Evolutionary conservation across 2,888 invertebrate genomes (phyloP).

Genomic region (Machimus atricapillus): DNA sequence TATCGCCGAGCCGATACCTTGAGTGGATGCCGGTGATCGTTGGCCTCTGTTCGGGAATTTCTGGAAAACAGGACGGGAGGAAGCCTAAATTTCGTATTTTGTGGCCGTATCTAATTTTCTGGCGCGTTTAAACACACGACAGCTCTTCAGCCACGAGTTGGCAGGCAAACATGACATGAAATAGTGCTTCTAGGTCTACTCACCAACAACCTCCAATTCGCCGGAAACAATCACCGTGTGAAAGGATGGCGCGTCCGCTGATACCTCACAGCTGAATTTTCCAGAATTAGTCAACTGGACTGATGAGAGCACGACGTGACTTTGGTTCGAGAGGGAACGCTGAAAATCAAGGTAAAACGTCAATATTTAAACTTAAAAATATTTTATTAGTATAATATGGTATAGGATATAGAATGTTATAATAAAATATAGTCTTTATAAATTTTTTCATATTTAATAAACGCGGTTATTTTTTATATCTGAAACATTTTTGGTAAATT

Average conservation of each 20-base stretch:
- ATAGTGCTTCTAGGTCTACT: constrained; percentile 45
- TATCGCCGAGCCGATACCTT: constrained; percentile 65
- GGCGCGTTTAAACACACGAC: neutral
- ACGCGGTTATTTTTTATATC: too few relatives aligned
- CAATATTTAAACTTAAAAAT: neutral
- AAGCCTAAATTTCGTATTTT: neutral
- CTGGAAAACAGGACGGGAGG: constrained; percentile 51
- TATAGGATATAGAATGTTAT: too few relatives aligned
- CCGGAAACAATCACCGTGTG: constrained; percentile 59
- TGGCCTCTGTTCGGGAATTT: constrained; percentile 65
- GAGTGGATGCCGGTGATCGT: constrained; percentile 65
- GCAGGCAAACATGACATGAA: neutral
- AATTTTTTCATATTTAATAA: too few relatives aligned
- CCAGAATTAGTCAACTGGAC: constrained; percentile 58
- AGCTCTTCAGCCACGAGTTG: neutral
- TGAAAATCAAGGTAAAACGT: constrained; percentile 46
- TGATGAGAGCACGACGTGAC: constrained; percentile 58
- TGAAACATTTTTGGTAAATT: too few relatives aligned
- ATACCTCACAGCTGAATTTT: constrained; percentile 61
- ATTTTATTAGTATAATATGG: too few relatives aligned
- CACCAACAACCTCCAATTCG: constrained; percentile 62
- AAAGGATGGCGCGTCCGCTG: constrained; percentile 61
- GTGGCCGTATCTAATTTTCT: neutral
- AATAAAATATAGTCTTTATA: too few relatives aligned
- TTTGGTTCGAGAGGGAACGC: constrained; percentile 59